Conservation (phyloP, 2,797 vertebrate genomes). For the Cercopithecus diana region DNA sequence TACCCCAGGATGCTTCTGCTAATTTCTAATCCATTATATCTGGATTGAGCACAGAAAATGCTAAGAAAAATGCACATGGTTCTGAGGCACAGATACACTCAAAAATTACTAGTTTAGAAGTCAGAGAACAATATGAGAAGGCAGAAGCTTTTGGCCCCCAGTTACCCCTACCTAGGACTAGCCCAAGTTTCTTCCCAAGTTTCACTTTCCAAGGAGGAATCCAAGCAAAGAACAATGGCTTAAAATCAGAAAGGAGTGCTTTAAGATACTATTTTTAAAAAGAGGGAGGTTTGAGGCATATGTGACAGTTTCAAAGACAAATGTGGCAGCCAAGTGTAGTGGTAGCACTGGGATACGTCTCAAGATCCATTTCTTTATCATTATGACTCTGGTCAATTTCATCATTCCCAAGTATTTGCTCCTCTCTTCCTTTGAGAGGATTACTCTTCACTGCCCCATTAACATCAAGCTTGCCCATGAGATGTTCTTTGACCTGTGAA, state of each 20-base stretch:
- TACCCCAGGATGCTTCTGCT: background rate
- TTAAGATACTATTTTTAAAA: background rate
- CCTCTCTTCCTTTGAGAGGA: background rate
- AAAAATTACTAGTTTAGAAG: background rate
- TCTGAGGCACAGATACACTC: background rate
- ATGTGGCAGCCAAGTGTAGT: background rate
- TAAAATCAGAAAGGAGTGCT: background rate
- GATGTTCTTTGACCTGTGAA: background rate
- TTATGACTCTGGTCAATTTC: background rate
- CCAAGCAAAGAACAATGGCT: background rate
- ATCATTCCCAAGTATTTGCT: background rate
- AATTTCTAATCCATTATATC: background rate
- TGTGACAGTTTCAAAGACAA: background rate
- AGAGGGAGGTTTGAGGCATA: background rate
- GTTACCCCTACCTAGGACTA: background rate
- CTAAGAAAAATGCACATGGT: background rate
- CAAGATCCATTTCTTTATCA: too few relatives aligned
- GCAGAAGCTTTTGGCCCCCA: background rate
- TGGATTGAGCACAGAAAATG: background rate
- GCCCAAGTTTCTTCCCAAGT: background rate
- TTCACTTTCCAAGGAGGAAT: background rate
- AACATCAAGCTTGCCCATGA: background rate
- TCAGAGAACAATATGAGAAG: background rate
- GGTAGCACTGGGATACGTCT: background rate
- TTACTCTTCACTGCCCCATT: background rate